Evolutionary conservation across 2,888 invertebrate species (phyloP).

Genomic region (Pyrocoelia pectoralis): DNA sequence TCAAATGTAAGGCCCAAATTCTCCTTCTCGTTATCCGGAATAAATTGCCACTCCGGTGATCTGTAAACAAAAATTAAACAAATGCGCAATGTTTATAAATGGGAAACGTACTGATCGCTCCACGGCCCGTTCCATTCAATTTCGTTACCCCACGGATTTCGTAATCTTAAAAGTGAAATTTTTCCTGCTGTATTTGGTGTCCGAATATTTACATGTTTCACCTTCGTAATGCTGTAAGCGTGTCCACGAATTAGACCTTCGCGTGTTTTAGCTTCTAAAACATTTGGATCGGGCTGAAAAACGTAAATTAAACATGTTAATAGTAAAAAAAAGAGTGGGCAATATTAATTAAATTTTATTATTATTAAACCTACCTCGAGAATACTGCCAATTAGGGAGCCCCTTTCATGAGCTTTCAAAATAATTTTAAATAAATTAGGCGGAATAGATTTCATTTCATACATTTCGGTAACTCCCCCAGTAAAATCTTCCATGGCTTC

Average conservation of each 20-base stretch:
- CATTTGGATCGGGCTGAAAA: constrained; percentile 83
- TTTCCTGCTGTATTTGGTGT: constrained; percentile 80
- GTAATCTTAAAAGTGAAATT: constrained; percentile 81
- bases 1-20: constrained; percentile 89
- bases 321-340: too few relatives aligned
- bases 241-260: constrained; percentile 90
- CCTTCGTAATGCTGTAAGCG: constrained; percentile 91
- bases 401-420: constrained; percentile 88
- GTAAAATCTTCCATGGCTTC: constrained; percentile 99
- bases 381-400: constrained; percentile 95
- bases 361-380: constrained; percentile 80
- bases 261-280: constrained; percentile 80
- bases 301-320: too few relatives aligned
- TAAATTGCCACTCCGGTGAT: constrained; percentile 91
- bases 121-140: constrained; percentile 95
- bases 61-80: constrained; percentile 55
- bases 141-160: constrained; percentile 97
- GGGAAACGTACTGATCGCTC: constrained; percentile 80
- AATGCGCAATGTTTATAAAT: background rate
- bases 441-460: constrained; percentile 84
- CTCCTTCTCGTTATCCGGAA: constrained; percentile 84
- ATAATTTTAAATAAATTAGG: constrained; percentile 88
- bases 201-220: constrained; percentile 81
- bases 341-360: too few relatives aligned
- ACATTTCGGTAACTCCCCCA: constrained; percentile 93